Conservation (phyloP, 2,113 vertebrate species). For the Dascyllus trimaculatus region DNA sequence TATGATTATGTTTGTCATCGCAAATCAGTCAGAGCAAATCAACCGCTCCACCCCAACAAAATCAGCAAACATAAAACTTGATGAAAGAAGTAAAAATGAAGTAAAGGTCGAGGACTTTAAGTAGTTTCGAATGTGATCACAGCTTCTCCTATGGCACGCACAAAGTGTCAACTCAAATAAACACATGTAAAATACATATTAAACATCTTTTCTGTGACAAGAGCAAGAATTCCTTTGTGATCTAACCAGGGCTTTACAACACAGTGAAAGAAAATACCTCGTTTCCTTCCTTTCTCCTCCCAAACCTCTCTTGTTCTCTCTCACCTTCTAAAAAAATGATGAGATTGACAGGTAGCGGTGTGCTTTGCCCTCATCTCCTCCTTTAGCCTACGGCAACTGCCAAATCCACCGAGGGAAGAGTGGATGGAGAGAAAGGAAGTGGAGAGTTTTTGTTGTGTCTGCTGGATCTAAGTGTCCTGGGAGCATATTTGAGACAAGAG, state of each 20-base stretch:
- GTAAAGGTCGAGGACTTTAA: background rate
- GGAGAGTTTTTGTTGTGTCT: slow-evolving; percentile 49
- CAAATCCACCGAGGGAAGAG: slow-evolving; percentile 49
- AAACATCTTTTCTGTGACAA: slow-evolving; percentile 42
- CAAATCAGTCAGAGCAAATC: background rate
- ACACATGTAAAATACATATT: slow-evolving; percentile 27
- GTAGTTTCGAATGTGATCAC: slow-evolving; percentile 23
- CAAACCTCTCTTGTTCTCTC: slow-evolving; percentile 40
- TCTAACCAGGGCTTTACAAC: slow-evolving; percentile 70
- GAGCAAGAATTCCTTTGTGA: slow-evolving; percentile 56
- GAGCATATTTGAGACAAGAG: background rate
- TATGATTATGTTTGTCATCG: background rate
- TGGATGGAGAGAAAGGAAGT: slow-evolving; percentile 14
- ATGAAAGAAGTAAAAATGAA: slow-evolving; percentile 7
- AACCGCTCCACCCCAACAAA: slow-evolving; percentile 7
- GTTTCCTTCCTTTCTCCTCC: slow-evolving; percentile 61
- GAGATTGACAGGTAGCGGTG: slow-evolving; percentile 66
- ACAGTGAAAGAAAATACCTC: slow-evolving; percentile 70
- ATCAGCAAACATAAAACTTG: background rate
- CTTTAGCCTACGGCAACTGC: slow-evolving; percentile 35
- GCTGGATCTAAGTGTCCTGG: slow-evolving; percentile 18
- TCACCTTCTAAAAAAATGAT: slow-evolving; percentile 56
- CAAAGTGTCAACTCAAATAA: slow-evolving; percentile 55
- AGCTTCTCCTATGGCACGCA: slow-evolving; percentile 33
- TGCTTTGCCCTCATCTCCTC: slow-evolving; percentile 30